phyloP scores from a whole-genome alignment of 2,797 vertebrate genomes.

The Acanthopagrus latus region DNA sequence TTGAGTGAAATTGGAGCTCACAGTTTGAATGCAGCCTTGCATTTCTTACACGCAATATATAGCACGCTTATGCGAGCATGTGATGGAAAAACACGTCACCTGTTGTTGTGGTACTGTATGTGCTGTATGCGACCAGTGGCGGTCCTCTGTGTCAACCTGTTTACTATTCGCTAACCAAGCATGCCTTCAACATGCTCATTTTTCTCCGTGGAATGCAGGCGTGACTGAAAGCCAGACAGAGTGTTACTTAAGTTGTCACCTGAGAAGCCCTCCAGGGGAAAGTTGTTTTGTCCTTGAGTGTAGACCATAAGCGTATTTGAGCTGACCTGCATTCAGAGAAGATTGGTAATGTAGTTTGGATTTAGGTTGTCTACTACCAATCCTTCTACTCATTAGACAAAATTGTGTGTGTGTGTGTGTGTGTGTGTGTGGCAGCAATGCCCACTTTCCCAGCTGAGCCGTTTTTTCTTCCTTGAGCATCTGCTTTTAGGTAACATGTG shows the following conservation, averaged over 20 bases:
- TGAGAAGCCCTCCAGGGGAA: constrained; percentile 60
- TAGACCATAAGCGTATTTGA: constrained; percentile 48
- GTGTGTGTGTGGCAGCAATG: background rate
- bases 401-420: background rate
- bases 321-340: constrained; percentile 63
- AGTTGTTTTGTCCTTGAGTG: constrained; percentile 68
- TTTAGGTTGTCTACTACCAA: constrained; percentile 51
- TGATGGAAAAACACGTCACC: background rate
- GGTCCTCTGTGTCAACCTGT: constrained; percentile 15
- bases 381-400: constrained; percentile 35
- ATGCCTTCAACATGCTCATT: constrained; percentile 55
- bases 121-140: background rate
- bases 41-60: constrained; percentile 1
- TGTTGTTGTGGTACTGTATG: background rate
- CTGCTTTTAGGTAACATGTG: constrained; percentile 28
- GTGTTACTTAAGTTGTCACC: constrained; percentile 57
- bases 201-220: constrained; percentile 59
- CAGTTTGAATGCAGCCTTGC: constrained; percentile 5
- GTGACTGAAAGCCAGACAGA: constrained; percentile 54
- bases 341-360: constrained; percentile 65
- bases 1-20: constrained; percentile 39
- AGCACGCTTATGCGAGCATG: background rate
- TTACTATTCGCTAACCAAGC: constrained; percentile 43
- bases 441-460: background rate
- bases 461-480: constrained; percentile 18